Conservation (phyloP, 1,140 invertebrate genomes). For the Drosophila varians region DNA sequence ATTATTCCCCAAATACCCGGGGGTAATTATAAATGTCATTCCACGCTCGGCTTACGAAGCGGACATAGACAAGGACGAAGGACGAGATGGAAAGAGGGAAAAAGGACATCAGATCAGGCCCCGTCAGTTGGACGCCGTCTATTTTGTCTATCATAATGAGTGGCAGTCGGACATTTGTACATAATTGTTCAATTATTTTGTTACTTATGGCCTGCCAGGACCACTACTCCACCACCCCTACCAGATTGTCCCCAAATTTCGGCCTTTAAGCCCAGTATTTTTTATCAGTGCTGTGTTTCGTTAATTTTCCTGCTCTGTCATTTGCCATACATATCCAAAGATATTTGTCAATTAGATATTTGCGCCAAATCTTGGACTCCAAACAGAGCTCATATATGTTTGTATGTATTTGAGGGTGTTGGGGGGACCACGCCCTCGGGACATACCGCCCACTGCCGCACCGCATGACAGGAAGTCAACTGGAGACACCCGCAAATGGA, state of each 20-base stretch:
- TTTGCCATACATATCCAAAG: slow-evolving; percentile 22
- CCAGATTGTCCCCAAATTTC: neutral
- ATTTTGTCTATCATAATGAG: slow-evolving; percentile 82
- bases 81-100: neutral
- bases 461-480: slow-evolving; percentile 35
- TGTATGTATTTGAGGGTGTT: slow-evolving; percentile 2
- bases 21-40: slow-evolving; percentile 83
- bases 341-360: slow-evolving; percentile 66
- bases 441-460: slow-evolving; percentile 10
- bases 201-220: slow-evolving; percentile 65
- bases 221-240: neutral
- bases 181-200: slow-evolving; percentile 83
- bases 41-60: slow-evolving; percentile 39
- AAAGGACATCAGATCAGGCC: slow-evolving; percentile 17
- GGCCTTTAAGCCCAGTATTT: neutral
- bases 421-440: slow-evolving; percentile 14
- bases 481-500: slow-evolving; percentile 33
- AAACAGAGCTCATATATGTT: slow-evolving; percentile 13
- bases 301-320: slow-evolving; percentile 36
- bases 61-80: slow-evolving; percentile 27
- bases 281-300: slow-evolving; percentile 9
- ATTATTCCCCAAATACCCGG: slow-evolving; percentile 80
- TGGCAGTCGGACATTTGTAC: slow-evolving; percentile 82
- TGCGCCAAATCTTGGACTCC: slow-evolving; percentile 25
- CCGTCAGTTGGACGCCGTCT: slow-evolving; percentile 50